Evolutionary conservation across 2,888 invertebrate species (phyloP).

Genomic region (Slavum lentiscoides): DNA sequence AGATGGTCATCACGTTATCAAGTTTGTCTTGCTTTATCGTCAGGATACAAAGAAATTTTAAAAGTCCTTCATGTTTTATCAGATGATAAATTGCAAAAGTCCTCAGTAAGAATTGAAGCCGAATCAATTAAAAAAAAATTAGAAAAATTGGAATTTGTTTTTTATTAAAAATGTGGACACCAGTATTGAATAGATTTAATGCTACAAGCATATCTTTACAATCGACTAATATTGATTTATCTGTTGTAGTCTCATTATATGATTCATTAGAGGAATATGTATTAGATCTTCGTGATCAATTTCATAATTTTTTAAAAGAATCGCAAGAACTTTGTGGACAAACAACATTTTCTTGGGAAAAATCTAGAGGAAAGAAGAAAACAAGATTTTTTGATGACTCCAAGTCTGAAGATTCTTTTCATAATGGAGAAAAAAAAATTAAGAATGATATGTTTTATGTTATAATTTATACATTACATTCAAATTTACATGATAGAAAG

Average conservation of each 20-base stretch:
- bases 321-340: conserved; percentile 6
- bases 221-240: conserved; percentile 7
- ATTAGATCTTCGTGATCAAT: background rate
- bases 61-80: conserved; percentile 11
- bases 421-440: conserved; percentile 1
- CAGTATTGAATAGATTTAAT: conserved; percentile 12
- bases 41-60: background rate
- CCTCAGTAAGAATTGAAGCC: background rate
- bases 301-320: background rate
- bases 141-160: conserved; percentile 13
- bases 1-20: background rate
- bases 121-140: background rate
- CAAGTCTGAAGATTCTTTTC: background rate
- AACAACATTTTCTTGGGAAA: background rate
- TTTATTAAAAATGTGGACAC: conserved; percentile 15
- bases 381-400: background rate
- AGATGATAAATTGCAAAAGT: background rate
- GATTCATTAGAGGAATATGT: conserved; percentile 12
- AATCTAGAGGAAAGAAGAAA: conserved; percentile 6
- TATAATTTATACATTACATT: conserved; percentile 6
- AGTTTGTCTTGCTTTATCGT: background rate
- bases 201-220: conserved; percentile 5
- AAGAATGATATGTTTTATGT: conserved; percentile 16
- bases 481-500: conserved; percentile 5
- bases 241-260: conserved; percentile 15